Evolutionary conservation across 2,797 vertebrate species (phyloP).

Genomic region (Anguilla obscura): DNA sequence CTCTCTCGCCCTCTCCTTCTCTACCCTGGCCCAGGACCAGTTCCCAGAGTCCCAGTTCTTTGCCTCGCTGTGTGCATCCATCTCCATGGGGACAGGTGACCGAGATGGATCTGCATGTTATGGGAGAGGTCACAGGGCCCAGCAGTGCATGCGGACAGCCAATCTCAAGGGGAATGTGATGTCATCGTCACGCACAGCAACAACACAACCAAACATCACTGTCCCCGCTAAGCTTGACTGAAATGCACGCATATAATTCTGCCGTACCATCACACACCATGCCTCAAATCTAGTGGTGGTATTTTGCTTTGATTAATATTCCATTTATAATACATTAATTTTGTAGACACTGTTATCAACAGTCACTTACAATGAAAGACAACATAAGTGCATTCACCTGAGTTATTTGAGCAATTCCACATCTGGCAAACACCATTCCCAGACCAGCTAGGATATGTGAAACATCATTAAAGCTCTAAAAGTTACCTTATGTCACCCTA

Average conservation of each 20-base stretch:
- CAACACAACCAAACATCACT: constrained; percentile 54
- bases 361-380: not conserved
- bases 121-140: constrained; percentile 72
- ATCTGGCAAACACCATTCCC: not conserved
- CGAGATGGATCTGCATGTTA: constrained; percentile 65
- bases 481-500: not conserved
- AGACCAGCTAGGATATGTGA: not conserved
- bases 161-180: constrained; percentile 64
- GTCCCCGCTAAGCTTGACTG: not conserved
- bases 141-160: constrained; percentile 54
- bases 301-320: not conserved
- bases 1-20: constrained; percentile 15
- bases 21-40: constrained; percentile 50
- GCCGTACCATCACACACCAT: not conserved
- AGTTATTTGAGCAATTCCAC: not conserved
- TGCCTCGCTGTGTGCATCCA: constrained; percentile 52
- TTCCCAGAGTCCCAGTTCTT: constrained; percentile 67
- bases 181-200: constrained; percentile 57
- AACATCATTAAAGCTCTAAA: not conserved
- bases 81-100: constrained; percentile 51
- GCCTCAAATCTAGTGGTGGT: not conserved
- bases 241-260: not conserved
- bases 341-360: not conserved
- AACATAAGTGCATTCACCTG: not conserved
- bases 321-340: not conserved